Evolutionary conservation across 2,113 vertebrate genomes (phyloP).

Genomic region (Eublepharis macularius): DNA sequence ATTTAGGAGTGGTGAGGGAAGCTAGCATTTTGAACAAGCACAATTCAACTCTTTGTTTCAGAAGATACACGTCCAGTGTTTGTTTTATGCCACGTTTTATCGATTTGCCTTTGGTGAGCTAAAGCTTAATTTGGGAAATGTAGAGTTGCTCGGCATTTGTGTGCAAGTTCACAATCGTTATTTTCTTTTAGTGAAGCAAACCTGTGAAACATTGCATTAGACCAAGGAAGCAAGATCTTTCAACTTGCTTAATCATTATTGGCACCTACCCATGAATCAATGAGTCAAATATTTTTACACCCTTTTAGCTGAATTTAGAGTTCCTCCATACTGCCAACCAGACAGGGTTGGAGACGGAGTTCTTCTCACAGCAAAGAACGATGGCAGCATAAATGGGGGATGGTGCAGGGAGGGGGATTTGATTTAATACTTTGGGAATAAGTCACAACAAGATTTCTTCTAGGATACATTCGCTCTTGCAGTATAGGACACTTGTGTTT

Average conservation of each 20-base stretch:
- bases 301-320: slow-evolving; percentile 20
- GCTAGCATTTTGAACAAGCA: too few relatives aligned
- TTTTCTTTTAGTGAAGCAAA: background rate
- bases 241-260: slow-evolving; percentile 5
- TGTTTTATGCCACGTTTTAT: background rate
- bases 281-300: slow-evolving; percentile 20
- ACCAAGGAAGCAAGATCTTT: background rate
- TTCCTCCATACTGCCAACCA: background rate
- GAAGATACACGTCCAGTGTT: background rate
- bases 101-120: background rate
- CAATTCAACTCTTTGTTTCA: background rate
- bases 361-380: background rate
- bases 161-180: background rate
- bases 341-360: background rate
- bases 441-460: background rate
- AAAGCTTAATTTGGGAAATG: background rate
- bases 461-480: background rate
- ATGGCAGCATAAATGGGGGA: background rate
- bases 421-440: background rate
- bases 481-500: background rate
- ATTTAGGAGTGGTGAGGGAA: background rate
- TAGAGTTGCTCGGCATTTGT: background rate
- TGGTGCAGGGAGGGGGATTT: background rate
- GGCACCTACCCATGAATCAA: slow-evolving; percentile 3
- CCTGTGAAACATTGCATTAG: background rate